Percentiles rank a stretch among this genome's conserved stretches.
Evolutionary conservation across 2,113 vertebrate species (phyloP).

Genomic region (Riparia riparia): DNA sequence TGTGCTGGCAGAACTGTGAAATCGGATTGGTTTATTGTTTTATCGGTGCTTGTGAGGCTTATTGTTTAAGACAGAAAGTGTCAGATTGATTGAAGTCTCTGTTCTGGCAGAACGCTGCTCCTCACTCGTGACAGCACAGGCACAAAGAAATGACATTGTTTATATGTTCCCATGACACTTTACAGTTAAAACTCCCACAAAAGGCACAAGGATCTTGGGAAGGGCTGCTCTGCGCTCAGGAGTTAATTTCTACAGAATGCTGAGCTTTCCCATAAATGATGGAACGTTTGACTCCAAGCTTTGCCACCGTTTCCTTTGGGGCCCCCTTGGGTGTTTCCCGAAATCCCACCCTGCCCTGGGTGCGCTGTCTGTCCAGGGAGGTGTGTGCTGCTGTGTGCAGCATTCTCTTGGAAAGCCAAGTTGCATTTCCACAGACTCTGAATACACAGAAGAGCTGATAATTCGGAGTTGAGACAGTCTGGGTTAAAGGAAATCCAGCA

Average conservation of each 20-base stretch:
- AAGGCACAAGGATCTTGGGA: neutral
- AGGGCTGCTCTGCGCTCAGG: neutral
- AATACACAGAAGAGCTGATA: neutral
- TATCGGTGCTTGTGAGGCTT: neutral
- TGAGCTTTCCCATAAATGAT: accelerated
- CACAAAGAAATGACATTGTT: neutral
- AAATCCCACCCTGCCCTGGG: neutral
- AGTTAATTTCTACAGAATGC: neutral
- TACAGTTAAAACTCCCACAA: neutral
- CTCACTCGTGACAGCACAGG: neutral
- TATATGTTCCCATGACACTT: neutral
- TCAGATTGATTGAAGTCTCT: neutral
- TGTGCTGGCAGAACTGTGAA: neutral
- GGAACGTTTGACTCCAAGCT: neutral
- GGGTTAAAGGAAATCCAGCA: constrained; percentile 19
- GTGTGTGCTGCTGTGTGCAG: neutral
- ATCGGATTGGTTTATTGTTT: neutral
- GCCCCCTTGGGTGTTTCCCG: neutral
- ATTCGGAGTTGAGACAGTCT: neutral
- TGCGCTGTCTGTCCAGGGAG: neutral
- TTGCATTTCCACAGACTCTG: neutral
- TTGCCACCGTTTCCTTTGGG: neutral
- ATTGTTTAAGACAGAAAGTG: neutral
- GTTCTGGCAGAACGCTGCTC: neutral
- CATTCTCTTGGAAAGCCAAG: neutral